Conservation (phyloP, 1,140 invertebrate genomes). For the Penaeus japonicus region DNA sequence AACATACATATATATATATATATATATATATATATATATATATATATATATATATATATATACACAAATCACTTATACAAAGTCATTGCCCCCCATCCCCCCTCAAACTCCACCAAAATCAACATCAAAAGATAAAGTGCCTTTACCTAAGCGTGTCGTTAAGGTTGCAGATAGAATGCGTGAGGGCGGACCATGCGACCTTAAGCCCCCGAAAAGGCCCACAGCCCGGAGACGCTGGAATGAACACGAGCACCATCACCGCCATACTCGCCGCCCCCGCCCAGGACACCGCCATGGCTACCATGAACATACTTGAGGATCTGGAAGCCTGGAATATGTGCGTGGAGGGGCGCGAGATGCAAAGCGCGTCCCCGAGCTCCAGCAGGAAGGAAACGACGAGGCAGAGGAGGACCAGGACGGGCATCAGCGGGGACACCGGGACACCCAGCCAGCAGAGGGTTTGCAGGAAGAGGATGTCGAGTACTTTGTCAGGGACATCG, state of each 20-base stretch:
- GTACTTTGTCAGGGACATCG: slow-evolving; percentile 30
- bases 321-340: slow-evolving; percentile 22
- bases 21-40: no score
- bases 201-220: slow-evolving; percentile 38
- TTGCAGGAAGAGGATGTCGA: slow-evolving; percentile 25
- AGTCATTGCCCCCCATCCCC: no score
- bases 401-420: slow-evolving; percentile 1
- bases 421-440: slow-evolving; percentile 32
- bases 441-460: slow-evolving; percentile 34
- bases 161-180: background rate
- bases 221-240: slow-evolving; percentile 23
- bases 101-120: no score
- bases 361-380: slow-evolving; percentile 15
- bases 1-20: no score
- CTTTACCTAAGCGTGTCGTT: no score
- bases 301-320: slow-evolving; percentile 39
- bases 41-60: no score
- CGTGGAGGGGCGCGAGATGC: background rate
- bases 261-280: background rate
- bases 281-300: slow-evolving; percentile 35
- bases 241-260: background rate
- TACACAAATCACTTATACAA: no score
- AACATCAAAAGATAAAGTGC: no score
- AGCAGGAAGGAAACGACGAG: background rate
- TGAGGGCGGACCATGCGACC: slow-evolving; percentile 7